These are phyloP conservation scores for zebrafish (Danio rerio) DNA, from an alignment of 2,113 vertebrate genomes.

Conservation along the genomic window GRCz12tu NC_133180.1:33729001-33729500, in stretches of 20 bases:
- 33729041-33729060: background rate
- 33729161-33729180: background rate
- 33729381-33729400: conserved; percentile 1
- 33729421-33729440: background rate
- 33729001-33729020: background rate
- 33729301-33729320: conserved; percentile 15
- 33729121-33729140: background rate
- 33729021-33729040: conserved; percentile 15
- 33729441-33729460: background rate
- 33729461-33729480: background rate
- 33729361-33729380: background rate
- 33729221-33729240: background rate
- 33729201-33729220: background rate
- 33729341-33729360: conserved; percentile 10
- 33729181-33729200: conserved; percentile 3
- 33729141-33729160: background rate
- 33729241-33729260: conserved; percentile 7
- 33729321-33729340: background rate
- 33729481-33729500: background rate
- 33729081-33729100: background rate
- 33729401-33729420: background rate
- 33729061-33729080: background rate
- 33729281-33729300: background rate
- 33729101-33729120: background rate
- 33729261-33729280: background rate